phyloP scores from a whole-genome alignment of 92 coral and sea anemone species.

The Galaxea fascicularis region DNA sequence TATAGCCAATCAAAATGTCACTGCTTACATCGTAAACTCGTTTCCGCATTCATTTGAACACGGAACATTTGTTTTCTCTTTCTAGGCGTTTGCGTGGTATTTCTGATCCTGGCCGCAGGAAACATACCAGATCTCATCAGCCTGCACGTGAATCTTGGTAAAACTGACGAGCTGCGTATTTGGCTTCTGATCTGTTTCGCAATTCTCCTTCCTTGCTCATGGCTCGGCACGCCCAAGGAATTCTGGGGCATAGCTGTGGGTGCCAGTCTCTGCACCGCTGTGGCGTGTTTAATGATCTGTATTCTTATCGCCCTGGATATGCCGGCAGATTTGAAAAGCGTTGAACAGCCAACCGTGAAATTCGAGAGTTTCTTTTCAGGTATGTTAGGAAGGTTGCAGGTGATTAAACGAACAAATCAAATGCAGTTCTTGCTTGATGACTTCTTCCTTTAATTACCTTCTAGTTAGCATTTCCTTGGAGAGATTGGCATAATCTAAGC shows the following conservation, averaged over 20 bases:
- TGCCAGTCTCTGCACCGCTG: conserved; percentile 88
- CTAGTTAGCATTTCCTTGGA: too few species aligned
- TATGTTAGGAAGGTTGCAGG: conserved; percentile 20
- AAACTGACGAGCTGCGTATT: conserved; percentile 71
- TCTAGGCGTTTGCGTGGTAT: conserved; percentile 90
- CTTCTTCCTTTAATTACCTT: too few species aligned
- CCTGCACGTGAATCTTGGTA: conserved; percentile 54
- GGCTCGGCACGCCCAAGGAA: conserved; percentile 97
- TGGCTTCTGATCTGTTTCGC: conserved; percentile 89
- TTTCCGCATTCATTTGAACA: background rate
- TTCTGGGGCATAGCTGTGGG: conserved; percentile 96
- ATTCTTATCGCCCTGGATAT: conserved; percentile 78
- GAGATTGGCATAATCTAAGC: too few species aligned
- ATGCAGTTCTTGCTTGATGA: too few species aligned
- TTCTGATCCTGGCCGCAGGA: conserved; percentile 88
- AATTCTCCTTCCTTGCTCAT: conserved; percentile 83
- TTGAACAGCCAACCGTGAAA: conserved; percentile 61
- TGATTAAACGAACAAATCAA: background rate
- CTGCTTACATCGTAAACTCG: too few species aligned
- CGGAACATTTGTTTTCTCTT: background rate
- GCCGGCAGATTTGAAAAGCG: conserved; percentile 65
- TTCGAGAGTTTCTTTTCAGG: conserved; percentile 90
- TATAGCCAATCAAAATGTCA: too few species aligned
- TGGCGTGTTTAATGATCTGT: conserved; percentile 85
- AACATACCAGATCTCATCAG: conserved; percentile 77